A percentile compares a stretch with the other conserved stretches of the same genome.
These are phyloP conservation scores for Vanessa cardui DNA, from an alignment of 2,888 invertebrate genomes.

Conservation along the genomic window DNA sequence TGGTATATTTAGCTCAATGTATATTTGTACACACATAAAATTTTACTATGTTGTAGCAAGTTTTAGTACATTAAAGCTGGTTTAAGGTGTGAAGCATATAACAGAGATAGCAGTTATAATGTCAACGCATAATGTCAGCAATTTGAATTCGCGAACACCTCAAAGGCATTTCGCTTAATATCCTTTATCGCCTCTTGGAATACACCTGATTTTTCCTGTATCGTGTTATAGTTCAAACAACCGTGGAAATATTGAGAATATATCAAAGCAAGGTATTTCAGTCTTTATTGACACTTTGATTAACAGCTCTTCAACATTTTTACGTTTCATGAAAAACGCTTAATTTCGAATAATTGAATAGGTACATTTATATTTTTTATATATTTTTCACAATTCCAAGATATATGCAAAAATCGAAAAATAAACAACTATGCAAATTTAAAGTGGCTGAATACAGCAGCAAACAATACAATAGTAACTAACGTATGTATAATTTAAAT, in stretches of 20 bases:
- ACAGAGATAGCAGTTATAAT: constrained; percentile 4
- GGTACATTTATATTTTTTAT: too few species aligned
- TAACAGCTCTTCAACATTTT: neutral
- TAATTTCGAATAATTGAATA: neutral
- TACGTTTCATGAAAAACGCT: neutral
- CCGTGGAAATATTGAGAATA: neutral
- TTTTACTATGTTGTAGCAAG: neutral
- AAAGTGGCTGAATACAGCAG: too few species aligned
- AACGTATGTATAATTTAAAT: too few species aligned
- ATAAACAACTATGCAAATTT: too few species aligned
- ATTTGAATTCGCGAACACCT: constrained; percentile 1
- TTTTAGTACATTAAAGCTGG: neutral
- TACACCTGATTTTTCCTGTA: neutral
- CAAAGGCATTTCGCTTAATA: constrained; percentile 2
- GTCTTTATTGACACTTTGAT: too few species aligned
- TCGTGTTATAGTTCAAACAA: neutral
- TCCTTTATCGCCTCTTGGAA: neutral
- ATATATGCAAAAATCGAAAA: too few species aligned
- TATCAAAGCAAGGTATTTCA: neutral
- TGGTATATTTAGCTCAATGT: neutral
- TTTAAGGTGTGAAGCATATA: neutral
- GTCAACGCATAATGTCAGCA: neutral
- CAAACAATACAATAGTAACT: too few species aligned
- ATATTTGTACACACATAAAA: neutral
- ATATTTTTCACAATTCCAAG: too few species aligned